These are phyloP conservation scores for Cavia porcellus DNA, from an alignment of 2,113 vertebrate species.

Conservation along the genomic window DNA sequence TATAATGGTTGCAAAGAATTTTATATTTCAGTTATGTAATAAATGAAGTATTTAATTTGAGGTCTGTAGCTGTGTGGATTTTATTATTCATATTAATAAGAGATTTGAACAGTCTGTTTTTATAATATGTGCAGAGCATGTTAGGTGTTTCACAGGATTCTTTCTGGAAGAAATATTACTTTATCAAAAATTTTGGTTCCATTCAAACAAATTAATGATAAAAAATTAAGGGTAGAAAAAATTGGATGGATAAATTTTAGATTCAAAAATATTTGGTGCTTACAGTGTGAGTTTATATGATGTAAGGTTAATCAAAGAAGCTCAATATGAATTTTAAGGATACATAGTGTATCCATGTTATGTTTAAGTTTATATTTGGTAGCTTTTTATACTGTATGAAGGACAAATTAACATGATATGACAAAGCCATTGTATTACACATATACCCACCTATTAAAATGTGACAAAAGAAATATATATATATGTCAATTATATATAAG, in stretches of 20 bases:
- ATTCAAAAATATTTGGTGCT: not conserved
- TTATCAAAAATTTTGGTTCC: not conserved
- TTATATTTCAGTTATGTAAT: not conserved
- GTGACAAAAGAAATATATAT: no score
- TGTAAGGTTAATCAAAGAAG: not conserved
- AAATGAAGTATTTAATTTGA: not conserved
- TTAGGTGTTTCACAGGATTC: not conserved
- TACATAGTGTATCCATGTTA: not conserved
- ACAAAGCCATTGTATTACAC: not conserved
- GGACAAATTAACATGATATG: not conserved
- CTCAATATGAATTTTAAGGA: not conserved
- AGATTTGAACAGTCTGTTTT: not conserved
- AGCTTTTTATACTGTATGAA: not conserved
- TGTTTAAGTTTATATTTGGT: not conserved
- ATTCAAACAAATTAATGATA: not conserved
- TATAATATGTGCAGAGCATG: not conserved
- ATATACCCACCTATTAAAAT: not conserved
- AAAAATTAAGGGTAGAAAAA: not conserved
- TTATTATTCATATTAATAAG: constrained; percentile 23
- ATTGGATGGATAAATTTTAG: not conserved
- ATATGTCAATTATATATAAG: not conserved
- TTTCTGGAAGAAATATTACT: not conserved
- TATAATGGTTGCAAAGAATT: not conserved
- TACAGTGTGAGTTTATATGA: not conserved
- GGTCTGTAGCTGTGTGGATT: not conserved